A percentile compares a stretch with the other conserved stretches of the same genome.
Evolutionary conservation across 2,888 invertebrate species (phyloP).

Genomic region (Pemphredon lugubris): DNA sequence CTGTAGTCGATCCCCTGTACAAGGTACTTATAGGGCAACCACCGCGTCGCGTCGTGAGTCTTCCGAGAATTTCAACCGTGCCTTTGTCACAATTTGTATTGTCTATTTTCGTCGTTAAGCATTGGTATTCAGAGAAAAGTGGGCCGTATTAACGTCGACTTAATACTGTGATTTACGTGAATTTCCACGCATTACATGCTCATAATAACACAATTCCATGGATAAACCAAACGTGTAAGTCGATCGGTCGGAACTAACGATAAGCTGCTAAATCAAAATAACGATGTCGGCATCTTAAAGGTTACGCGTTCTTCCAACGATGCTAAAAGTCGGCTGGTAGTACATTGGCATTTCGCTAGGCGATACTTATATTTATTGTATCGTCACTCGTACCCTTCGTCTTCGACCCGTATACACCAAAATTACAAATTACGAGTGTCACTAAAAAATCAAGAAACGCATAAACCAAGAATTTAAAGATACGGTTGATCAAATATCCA

Average conservation of each 20-base stretch:
- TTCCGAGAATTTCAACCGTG: too few species aligned
- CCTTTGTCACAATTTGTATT: too few species aligned
- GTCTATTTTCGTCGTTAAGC: background rate
- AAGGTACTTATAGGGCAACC: too few species aligned
- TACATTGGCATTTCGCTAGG: conserved; percentile 60
- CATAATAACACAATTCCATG: conserved; percentile 6
- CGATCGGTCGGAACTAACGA: conserved; percentile 6
- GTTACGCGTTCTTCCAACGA: conserved; percentile 34
- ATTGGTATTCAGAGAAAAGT: background rate
- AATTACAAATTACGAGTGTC: too few species aligned
- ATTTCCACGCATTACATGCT: too few species aligned
- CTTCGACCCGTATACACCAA: background rate
- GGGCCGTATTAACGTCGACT: too few species aligned
- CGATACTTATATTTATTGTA: conserved; percentile 24
- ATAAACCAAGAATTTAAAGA: too few species aligned
- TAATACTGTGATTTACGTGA: too few species aligned
- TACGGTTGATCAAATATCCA: too few species aligned
- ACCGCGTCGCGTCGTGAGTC: too few species aligned
- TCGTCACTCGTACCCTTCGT: conserved; percentile 4
- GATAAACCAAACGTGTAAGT: background rate
- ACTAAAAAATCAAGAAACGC: too few species aligned
- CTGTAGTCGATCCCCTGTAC: too few species aligned
- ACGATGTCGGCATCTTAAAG: conserved; percentile 31
- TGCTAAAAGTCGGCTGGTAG: conserved; percentile 38
- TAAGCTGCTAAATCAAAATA: conserved; percentile 17